Evolutionary conservation across 2,797 vertebrate genomes (phyloP), one percentile per base, ranked within the genome.

Genomic region (Craterocephalus amniculus): DNA sequence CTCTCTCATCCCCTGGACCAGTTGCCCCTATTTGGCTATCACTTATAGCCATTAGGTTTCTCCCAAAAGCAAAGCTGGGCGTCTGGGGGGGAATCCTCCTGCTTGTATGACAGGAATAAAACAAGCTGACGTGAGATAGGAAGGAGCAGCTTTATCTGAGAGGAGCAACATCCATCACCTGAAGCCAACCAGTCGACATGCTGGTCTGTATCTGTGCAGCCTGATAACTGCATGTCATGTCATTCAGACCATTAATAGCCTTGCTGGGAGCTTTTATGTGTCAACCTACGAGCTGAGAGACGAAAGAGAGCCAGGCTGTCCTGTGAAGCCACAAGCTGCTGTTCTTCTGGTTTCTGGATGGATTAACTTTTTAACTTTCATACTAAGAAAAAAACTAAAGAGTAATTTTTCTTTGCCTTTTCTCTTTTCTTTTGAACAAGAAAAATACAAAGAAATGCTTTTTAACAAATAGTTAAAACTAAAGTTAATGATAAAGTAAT

Each of bases 1-100:
- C 61, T 63, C 79, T 65, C 72, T 18, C 8, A 31, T 56, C 52
- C 63, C 56, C 49, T 4, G 0, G 68, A 45, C 18, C 67, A 40
- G 10, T 73, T 68, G 72, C 7, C 80, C 73, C 65, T 61, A 29
- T 85, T 79, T 77, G 72, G 67, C 36, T 80, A 35, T 68, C 10
- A 32, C 20, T 49, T 35, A 48, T 1, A 40, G 32, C 38, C n/a
- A 3, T 63, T 26, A 72, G 72, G 55, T 67, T 74, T 49, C 31
- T 62, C 64, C 49, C 55, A n/a, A 45, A 60, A 58, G 45, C 63
- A 35, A 14, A 58, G 20, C 57, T 54, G 51, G 14, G 29, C 11
- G 27, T 70, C 58, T 63, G n/a, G 40, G 48, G 51, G 34, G 43
- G 35, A 56, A 67, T 62, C n/a, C 32, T 26, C 35, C 40, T 24